Base-by-base conservation (phyloP, 1,140 invertebrate species). In the Formica exsecta region DNA sequence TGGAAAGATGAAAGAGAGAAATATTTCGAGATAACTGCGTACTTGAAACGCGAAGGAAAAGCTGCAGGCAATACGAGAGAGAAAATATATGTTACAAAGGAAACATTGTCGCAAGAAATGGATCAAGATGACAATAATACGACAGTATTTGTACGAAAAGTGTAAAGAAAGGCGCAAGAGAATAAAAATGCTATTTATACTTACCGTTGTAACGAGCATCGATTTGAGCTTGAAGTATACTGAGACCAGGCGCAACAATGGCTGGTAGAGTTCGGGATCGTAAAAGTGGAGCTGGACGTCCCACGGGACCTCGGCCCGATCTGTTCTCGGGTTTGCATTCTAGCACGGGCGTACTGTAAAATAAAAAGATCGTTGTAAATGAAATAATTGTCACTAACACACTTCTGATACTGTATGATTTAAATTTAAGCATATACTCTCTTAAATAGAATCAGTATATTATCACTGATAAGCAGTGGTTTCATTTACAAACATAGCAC, bases 161-260 rank as follows among this genome's bases (percentile, higher is more conserved):
- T 48, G 19, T 64, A 36, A 79, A 32, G 16, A 25, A 13, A 25
- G 13, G 59, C 22, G 22, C 38, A 38, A 68, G 41, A 68, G 32
- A n/a, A 25, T 16, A 22, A 51, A 74, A 32, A 29, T 36, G 6
- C 19, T n/a, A 57, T 81, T 48, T 62, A 71, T 48, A 94, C 95
- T 95, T 86, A 96, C 96, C 95, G 84, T 94, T 92, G 91, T 95
- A 95, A 41, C 93, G 91, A 32, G 96, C 96, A 91, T 97, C 97
- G 91, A 98, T 97, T 94, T 98, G 97, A 51, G 98, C 97, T 90
- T 98, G 97, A 22, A 98, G 96, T 87, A 98, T 98, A 91, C 96
- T 98, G 91, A 98, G 96, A 66, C 98, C 97, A 4, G 98, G 98
- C 48, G 98, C 97, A n/a, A 98, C 97, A 92, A 98, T 98, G 73